These are phyloP conservation scores for Coracias cyanogaster DNA, from an alignment of 2,797 vertebrate genomes.

Conservation along the genomic window DNA sequence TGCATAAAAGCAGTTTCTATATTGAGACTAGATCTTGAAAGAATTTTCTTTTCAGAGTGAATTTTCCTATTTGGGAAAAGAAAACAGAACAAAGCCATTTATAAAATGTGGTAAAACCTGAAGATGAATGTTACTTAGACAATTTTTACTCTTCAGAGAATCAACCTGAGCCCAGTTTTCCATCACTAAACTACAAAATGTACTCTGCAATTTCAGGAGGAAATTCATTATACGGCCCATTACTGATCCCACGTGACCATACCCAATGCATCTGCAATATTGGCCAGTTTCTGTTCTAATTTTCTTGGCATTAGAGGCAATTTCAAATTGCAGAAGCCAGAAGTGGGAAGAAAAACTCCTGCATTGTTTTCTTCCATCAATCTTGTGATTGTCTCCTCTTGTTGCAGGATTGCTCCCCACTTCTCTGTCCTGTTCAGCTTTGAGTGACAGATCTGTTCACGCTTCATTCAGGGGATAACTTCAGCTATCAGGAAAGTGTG, in stretches of 20 bases:
- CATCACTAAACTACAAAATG: neutral
- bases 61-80: neutral
- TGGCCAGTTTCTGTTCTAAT: neutral
- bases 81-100: constrained; percentile 17
- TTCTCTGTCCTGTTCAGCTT: neutral
- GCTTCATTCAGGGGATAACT: neutral
- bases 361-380: neutral
- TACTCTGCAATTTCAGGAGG: neutral
- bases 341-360: neutral
- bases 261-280: neutral
- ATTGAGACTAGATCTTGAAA: constrained; percentile 2
- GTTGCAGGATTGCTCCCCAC: neutral
- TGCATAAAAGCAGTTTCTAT: constrained; percentile 12
- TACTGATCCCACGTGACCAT: rapidly evolving
- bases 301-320: neutral
- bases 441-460: neutral
- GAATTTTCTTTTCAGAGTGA: neutral
- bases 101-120: neutral
- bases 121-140: neutral
- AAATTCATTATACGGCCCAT: neutral
- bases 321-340: neutral
- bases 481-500: neutral
- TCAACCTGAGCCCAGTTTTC: neutral
- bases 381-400: neutral
- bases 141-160: neutral